Evolutionary conservation across 2,797 vertebrate species (phyloP).

Genomic region (Chelon auratus): DNA sequence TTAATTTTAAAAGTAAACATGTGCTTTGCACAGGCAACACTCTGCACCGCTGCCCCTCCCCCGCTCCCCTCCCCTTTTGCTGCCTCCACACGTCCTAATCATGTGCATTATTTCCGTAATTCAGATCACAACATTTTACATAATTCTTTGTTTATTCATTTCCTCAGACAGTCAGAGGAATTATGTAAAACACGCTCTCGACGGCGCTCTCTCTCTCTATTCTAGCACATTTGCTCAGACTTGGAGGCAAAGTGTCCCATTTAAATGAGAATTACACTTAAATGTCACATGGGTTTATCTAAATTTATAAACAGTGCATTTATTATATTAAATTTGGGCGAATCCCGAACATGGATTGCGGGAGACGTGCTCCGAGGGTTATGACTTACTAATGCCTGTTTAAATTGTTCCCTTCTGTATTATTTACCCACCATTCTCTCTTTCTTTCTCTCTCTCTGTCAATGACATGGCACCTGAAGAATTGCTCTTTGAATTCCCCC

Average conservation of each 20-base stretch:
- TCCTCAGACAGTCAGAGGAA: constrained; percentile 77
- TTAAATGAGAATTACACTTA: constrained; percentile 80
- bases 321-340: constrained; percentile 69
- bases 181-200: constrained; percentile 81
- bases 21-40: constrained; percentile 20
- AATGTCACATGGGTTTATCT: constrained; percentile 81
- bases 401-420: constrained; percentile 70
- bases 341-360: constrained; percentile 68
- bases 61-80: not conserved
- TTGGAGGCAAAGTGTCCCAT: constrained; percentile 79
- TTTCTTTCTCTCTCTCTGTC: constrained; percentile 30
- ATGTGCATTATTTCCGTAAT: constrained; percentile 72
- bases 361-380: constrained; percentile 70
- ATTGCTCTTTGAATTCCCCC: constrained; percentile 61
- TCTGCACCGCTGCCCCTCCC: constrained; percentile 1
- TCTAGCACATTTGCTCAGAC: constrained; percentile 77
- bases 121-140: constrained; percentile 81
- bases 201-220: constrained; percentile 59
- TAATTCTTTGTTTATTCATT: constrained; percentile 84
- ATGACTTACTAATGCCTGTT: constrained; percentile 77
- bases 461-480: constrained; percentile 76
- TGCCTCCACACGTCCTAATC: constrained; percentile 55
- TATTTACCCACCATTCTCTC: constrained; percentile 59
- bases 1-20: too few relatives aligned
- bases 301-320: constrained; percentile 76